Conservation (phyloP, 2,797 vertebrate species). For the Cottoperca gobio region DNA sequence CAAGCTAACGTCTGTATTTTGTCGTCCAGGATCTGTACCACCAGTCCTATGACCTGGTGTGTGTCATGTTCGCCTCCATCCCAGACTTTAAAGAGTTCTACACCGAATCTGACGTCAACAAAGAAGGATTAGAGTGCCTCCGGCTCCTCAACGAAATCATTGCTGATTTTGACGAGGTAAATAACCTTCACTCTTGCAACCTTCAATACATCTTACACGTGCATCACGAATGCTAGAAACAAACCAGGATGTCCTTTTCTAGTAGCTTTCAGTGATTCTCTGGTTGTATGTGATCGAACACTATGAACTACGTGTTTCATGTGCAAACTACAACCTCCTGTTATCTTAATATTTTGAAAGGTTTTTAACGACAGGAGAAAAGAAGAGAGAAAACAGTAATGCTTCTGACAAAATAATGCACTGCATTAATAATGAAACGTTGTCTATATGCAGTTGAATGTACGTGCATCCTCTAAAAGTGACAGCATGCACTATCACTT, state of each 20-base stretch:
- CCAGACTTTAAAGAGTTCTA: constrained; percentile 99
- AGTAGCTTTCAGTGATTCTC: background rate
- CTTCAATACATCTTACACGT: background rate
- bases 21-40: constrained; percentile 94
- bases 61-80: constrained; percentile 99
- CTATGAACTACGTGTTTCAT: background rate
- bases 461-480: background rate
- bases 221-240: background rate
- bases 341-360: background rate
- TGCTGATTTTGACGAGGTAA: constrained; percentile 98
- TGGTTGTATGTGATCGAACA: background rate
- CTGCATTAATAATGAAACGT: background rate
- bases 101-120: constrained; percentile 98
- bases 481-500: background rate
- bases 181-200: background rate
- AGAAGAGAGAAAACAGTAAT: background rate
- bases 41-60: constrained; percentile 97
- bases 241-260: background rate
- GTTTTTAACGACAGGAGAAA: background rate
- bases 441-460: background rate
- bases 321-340: background rate
- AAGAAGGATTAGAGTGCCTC: constrained; percentile 98
- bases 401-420: background rate
- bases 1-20: constrained; percentile 42
- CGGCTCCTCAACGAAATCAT: constrained; percentile 98